These are phyloP conservation scores for Laupala kohalensis DNA, from an alignment of 1,140 invertebrate species.

Conservation along the genomic window DNA sequence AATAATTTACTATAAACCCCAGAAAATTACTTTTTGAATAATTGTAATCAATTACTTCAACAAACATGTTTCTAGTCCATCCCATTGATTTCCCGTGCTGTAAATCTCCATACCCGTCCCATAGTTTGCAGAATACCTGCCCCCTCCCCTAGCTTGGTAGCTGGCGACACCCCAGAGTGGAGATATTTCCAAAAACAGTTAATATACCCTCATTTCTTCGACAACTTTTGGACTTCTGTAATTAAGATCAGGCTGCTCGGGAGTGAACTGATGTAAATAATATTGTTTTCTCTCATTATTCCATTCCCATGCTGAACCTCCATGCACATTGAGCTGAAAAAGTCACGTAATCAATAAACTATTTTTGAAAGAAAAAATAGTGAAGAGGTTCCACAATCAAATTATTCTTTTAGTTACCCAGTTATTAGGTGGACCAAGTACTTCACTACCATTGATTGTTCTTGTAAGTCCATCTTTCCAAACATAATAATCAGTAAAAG, in stretches of 20 bases:
- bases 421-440: conserved; percentile 33
- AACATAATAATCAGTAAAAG: conserved; percentile 54
- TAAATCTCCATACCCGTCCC: not conserved
- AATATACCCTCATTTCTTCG: conserved; percentile 27
- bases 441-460: not conserved
- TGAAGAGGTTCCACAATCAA: no score
- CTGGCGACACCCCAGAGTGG: no score
- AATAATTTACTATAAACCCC: not conserved
- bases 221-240: conserved; percentile 39
- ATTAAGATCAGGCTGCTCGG: conserved; percentile 48
- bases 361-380: no score
- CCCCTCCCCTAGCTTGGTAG: no score
- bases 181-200: no score
- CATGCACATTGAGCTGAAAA: conserved; percentile 44
- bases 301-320: conserved; percentile 50
- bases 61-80: not conserved
- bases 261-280: conserved; percentile 48
- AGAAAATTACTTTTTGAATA: not conserved
- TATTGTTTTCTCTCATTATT: conserved; percentile 37
- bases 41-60: not conserved
- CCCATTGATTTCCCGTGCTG: not conserved
- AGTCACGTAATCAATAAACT: no score
- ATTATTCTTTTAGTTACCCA: no score
- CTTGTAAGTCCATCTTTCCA: conserved; percentile 34
- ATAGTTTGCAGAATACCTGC: not conserved